Evolutionary conservation across 2,888 invertebrate genomes (phyloP), one percentile per base, ranked within the genome.

Genomic region (Nipponacmea schrenckii): DNA sequence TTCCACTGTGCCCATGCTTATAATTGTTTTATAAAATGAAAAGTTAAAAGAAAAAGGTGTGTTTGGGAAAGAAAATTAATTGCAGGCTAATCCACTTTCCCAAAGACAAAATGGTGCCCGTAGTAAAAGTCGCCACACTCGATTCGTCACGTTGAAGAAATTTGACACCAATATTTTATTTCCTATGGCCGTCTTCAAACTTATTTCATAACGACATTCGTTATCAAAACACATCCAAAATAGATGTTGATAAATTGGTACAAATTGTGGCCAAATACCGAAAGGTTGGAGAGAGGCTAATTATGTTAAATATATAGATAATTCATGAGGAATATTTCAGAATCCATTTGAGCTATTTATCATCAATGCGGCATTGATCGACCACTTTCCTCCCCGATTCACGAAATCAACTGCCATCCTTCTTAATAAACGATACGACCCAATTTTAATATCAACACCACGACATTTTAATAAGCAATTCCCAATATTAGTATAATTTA

Each of bases 401-500:
- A 39, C 39, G 39, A 39, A 39, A 39, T 39, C 39, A 39, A 39
- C 39, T 39, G 56, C 56, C 56, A 24, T 24, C 20, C 56, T 24
- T 24, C 20, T 20, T 24, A 24, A 20, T 56, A 20, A 20, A 24
- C 56, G 56, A 12, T 56, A 56, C 56, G 56, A 56, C 56, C 56
- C 24, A 20, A 56, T 56, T 56, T 56, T 20, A 56, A 56, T 24
- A 56, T 56, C 56, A 56, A 56, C 24, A 20, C 24, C 7, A 20
- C 56, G 56, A 56, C 56, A 56, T 56, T 56, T 56, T 24, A 20
- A 56, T 56, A 56, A 56, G 20, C 56, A 56, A 56, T 56, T 56
- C 56, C 20, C 56, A 56, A 24, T 14, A 56, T 56, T 24, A 24
- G 20, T 24, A 56, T 56, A 56, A 56, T 56, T 56, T 56, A 56